Percentiles rank a stretch among this genome's conserved stretches.
Evolutionary conservation across 1,140 invertebrate species (phyloP).

Genomic region (Drosophila parabipectinata): DNA sequence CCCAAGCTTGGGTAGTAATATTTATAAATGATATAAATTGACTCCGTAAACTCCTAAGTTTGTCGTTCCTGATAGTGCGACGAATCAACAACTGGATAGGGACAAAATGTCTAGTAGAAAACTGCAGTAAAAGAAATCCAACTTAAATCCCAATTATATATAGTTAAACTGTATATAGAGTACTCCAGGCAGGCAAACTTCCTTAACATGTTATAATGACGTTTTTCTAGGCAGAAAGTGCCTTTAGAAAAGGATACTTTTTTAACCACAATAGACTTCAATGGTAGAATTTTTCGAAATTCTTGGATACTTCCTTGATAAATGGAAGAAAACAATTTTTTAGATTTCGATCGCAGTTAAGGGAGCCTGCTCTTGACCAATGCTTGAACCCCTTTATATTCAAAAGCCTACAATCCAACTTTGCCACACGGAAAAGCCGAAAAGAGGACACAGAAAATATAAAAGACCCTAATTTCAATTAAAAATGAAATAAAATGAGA

Average conservation of each 20-base stretch:
- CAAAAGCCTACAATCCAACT: constrained; percentile 37
- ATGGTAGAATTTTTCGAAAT: not conserved
- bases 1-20: constrained; percentile 31
- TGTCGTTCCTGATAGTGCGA: constrained; percentile 18
- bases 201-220: constrained; percentile 7
- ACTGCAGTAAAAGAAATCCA: constrained; percentile 21
- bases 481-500: constrained; percentile 40
- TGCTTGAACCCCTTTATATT: constrained; percentile 47
- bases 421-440: constrained; percentile 19
- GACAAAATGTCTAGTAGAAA: constrained; percentile 31
- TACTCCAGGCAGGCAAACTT: constrained; percentile 26
- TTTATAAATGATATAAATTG: constrained; percentile 33
- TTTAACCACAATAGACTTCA: not conserved
- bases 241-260: not conserved
- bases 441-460: not conserved
- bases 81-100: constrained; percentile 10
- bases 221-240: constrained; percentile 21
- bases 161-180: constrained; percentile 46
- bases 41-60: constrained; percentile 34
- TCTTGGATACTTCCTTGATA: not conserved
- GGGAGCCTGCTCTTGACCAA: constrained; percentile 51
- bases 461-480: constrained; percentile 45
- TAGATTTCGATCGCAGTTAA: constrained; percentile 17
- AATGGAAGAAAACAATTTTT: not conserved
- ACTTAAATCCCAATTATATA: constrained; percentile 20